Base-by-base conservation (phyloP, 2,888 invertebrate species). In the Erebia ligea region DNA sequence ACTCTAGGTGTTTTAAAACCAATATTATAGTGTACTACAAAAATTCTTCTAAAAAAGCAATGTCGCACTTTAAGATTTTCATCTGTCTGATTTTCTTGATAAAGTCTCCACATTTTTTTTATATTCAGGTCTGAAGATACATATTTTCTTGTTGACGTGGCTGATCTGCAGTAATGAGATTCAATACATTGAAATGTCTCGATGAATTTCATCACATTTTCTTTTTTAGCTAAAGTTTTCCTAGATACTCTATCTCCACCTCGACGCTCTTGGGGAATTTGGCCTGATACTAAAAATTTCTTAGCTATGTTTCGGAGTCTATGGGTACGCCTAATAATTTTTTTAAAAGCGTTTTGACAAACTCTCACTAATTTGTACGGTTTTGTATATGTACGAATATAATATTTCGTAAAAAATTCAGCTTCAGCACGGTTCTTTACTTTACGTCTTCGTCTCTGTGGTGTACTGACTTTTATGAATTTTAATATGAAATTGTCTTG, bases 311-410 rank as follows among this genome's bases (percentile, higher is more conserved):
- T 69, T 71, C 75, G 72, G n/a, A 75, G 66, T 58, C 76, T 70
- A 65, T 74, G 73, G 34, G 72, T 70, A 63, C 69, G 58, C 68
- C 63, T 52, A 77, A 66, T 57, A 76, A 76, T 76, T 54, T 61
- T 74, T 56, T 67, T 69, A 74, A 78, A 76, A 54, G 66, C 58
- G 65, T 54, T 66, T 76, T 77, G 78, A 71, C 78, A 78, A 58
- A 77, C 75, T 66, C 70, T 68, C 42, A 74, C 42, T 62, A 76
- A 72, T 72, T 71, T 73, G 57, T 72, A 71, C 56, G 76, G 76
- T 62, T 75, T 76, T 68, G 67, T 74, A 66, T 54, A 74, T 59
- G 68, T 65, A 63, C 68, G 63, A 64, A 74, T 59, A 68, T 68
- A 68, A 68, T 62, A 68, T 67, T 67, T 58, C 58, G 67, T 67